Evolutionary conservation across 2,797 vertebrate genomes (phyloP).

Genomic region (Sphenodon punctatus): DNA sequence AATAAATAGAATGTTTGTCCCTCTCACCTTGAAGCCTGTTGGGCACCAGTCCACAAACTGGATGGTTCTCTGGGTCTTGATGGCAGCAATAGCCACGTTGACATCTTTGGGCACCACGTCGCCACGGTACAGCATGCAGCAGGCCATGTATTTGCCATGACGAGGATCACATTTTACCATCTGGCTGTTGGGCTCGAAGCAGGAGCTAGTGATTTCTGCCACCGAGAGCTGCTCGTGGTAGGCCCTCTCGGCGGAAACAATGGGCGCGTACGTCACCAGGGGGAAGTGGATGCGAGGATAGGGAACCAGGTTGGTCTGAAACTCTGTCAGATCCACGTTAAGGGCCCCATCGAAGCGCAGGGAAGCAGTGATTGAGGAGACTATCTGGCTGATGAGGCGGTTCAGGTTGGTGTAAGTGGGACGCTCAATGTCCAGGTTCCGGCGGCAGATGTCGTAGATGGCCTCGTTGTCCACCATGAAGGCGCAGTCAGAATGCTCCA

Average conservation of each 20-base stretch:
- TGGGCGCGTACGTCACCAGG: slow-evolving; percentile 75
- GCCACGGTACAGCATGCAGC: slow-evolving; percentile 90
- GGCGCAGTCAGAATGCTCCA: slow-evolving; percentile 79
- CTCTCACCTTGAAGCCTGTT: slow-evolving; percentile 78
- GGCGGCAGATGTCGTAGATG: slow-evolving; percentile 78
- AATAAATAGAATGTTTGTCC: too few species aligned
- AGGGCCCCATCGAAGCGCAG: slow-evolving; percentile 77
- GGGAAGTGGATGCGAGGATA: slow-evolving; percentile 82
- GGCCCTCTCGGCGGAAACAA: slow-evolving; percentile 76
- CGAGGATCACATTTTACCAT: slow-evolving; percentile 82
- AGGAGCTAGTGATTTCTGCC: slow-evolving; percentile 76
- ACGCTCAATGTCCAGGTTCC: slow-evolving; percentile 74
- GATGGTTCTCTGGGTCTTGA: slow-evolving; percentile 87
- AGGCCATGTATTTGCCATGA: slow-evolving; percentile 75
- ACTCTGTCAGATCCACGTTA: slow-evolving; percentile 79
- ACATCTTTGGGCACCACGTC: slow-evolving; percentile 92
- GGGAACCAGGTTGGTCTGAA: slow-evolving; percentile 82
- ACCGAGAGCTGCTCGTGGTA: slow-evolving; percentile 77
- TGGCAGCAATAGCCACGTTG: slow-evolving; percentile 87
- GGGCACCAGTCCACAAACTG: slow-evolving; percentile 86
- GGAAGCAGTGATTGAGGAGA: slow-evolving; percentile 80
- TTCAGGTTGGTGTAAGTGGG: slow-evolving; percentile 80
- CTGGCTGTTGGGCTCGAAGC: slow-evolving; percentile 79
- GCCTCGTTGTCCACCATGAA: slow-evolving; percentile 84
- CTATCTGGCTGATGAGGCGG: slow-evolving; percentile 78